Evolutionary conservation across 2,888 invertebrate species (phyloP).

Genomic region (Endotricha flammealis): DNA sequence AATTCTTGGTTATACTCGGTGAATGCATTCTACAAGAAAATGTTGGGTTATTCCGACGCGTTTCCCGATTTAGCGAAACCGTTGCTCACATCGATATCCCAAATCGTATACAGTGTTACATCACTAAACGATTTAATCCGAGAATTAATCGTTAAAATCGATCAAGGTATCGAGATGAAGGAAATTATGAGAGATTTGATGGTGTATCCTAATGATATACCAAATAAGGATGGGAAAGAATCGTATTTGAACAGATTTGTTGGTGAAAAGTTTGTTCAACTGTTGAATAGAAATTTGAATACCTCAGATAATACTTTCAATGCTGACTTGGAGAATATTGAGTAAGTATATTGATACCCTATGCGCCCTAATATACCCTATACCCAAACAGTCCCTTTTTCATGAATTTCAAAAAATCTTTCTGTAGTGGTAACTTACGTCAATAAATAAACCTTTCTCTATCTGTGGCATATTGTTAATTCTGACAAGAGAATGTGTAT

Average conservation of each 20-base stretch:
- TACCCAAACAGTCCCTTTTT: no score
- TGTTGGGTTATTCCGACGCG: conserved; percentile 79
- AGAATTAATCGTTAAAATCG: conserved; percentile 56
- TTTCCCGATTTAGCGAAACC: conserved; percentile 90
- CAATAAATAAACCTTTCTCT: no score
- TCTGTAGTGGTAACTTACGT: no score
- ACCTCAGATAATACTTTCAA: conserved; percentile 27
- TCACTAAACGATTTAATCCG: conserved; percentile 73
- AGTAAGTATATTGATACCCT: no score
- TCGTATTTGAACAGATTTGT: conserved; percentile 68
- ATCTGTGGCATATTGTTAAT: no score
- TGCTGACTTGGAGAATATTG: conserved; percentile 64
- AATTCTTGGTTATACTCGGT: conserved; percentile 75
- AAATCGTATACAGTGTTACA: conserved; percentile 81
- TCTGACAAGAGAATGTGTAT: no score
- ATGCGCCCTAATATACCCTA: no score
- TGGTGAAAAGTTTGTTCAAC: conserved; percentile 45
- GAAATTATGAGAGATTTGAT: conserved; percentile 64
- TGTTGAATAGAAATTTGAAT: conserved; percentile 43
- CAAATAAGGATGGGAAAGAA: conserved; percentile 29
- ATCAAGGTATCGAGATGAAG: conserved; percentile 40
- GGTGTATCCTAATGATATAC: conserved; percentile 64
- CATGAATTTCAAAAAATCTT: no score
- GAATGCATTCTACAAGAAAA: conserved; percentile 73
- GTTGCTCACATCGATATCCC: conserved; percentile 81